phyloP scores from a whole-genome alignment of 2,113 vertebrate species.

The Scopus umbretta region DNA sequence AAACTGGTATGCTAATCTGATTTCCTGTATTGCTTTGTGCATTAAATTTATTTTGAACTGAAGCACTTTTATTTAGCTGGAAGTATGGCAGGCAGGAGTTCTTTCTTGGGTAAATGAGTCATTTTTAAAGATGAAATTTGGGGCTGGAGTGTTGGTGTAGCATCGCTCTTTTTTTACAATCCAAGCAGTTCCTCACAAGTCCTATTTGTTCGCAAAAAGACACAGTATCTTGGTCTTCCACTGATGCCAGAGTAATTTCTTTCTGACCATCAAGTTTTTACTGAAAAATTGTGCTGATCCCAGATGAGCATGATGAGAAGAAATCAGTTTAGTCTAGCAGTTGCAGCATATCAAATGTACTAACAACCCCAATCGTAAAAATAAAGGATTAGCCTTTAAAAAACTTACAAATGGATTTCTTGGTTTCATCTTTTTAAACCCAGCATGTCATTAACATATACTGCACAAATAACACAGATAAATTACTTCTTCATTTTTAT shows the following conservation, averaged over 20 bases:
- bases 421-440: neutral
- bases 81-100: neutral
- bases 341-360: neutral
- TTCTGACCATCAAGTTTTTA: neutral
- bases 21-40: neutral
- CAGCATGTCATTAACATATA: neutral
- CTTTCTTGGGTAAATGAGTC: accelerated
- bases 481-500: neutral
- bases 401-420: neutral
- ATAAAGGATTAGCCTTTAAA: neutral
- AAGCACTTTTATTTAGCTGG: neutral
- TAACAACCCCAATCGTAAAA: neutral
- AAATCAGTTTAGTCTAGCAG: neutral
- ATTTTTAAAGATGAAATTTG: neutral
- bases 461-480: neutral
- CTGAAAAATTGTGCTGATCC: neutral
- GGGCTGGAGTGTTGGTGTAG: neutral
- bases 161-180: neutral
- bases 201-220: neutral
- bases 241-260: neutral
- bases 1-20: neutral
- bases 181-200: neutral
- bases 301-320: neutral
- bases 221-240: neutral
- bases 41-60: neutral